Evolutionary conservation across 2,888 invertebrate species (phyloP).

Genomic region (Marasmarcha lunaedactyla): DNA sequence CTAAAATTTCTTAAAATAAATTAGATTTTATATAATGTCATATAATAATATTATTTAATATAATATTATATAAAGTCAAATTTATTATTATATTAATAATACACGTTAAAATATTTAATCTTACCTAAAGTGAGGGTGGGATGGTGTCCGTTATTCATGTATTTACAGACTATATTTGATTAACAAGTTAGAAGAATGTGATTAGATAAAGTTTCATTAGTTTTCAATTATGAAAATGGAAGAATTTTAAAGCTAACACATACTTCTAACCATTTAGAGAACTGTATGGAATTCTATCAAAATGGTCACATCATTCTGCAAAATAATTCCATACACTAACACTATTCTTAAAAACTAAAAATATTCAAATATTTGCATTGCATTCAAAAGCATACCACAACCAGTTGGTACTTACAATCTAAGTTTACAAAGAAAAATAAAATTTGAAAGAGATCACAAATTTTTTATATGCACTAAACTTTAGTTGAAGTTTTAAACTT

Average conservation of each 20-base stretch:
- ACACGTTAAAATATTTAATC: neutral
- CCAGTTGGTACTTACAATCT: too few species aligned
- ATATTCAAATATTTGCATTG: too few species aligned
- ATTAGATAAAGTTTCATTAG: too few species aligned
- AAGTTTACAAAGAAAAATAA: too few species aligned
- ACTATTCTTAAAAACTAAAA: too few species aligned
- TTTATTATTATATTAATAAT: neutral
- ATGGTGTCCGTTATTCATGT: slow-evolving; percentile 54
- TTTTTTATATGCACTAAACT: slow-evolving; percentile 25
- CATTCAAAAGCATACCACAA: too few species aligned
- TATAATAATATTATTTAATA: slow-evolving; percentile 4
- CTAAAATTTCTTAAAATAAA: slow-evolving; percentile 3
- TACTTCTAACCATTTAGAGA: too few species aligned
- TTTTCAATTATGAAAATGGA: too few species aligned
- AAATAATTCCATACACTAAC: too few species aligned
- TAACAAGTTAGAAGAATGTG: too few species aligned
- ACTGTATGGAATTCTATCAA: too few species aligned
- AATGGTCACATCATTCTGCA: too few species aligned
- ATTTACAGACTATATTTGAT: slow-evolving; percentile 25
- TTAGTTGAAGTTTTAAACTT: slow-evolving; percentile 53
- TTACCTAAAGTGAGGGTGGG: slow-evolving; percentile 43
- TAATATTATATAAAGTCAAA: slow-evolving; percentile 1
- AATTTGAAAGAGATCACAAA: neutral
- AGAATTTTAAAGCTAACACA: neutral
- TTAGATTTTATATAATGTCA: slow-evolving; percentile 7